Evolutionary conservation across 2,888 invertebrate species (phyloP).

Genomic region (Ormyrus pomaceus): DNA sequence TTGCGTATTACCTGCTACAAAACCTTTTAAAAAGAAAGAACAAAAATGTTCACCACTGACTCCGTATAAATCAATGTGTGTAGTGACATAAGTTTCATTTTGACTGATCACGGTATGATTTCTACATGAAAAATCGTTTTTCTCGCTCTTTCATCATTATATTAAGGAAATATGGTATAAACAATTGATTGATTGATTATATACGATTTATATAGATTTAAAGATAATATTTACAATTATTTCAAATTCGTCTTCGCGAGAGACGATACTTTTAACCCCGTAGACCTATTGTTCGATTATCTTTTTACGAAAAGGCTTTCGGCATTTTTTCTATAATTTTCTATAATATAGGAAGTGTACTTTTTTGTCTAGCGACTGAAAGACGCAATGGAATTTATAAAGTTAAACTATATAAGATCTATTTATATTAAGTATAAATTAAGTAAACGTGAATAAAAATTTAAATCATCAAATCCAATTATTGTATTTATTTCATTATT

Average conservation of each 20-base stretch:
- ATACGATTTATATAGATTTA: conserved; percentile 19
- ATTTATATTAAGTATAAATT: conserved; percentile 25
- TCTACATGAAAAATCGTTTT: not conserved
- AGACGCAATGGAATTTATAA: conserved; percentile 47
- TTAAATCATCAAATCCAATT: conserved; percentile 39
- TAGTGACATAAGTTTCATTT: not conserved
- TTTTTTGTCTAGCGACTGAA: not conserved
- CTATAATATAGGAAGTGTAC: conserved; percentile 26
- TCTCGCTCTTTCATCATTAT: conserved; percentile 8
- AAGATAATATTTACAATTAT: not conserved
- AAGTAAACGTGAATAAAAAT: conserved; percentile 53
- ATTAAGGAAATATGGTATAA: conserved; percentile 12
- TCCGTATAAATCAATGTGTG: conserved; percentile 11
- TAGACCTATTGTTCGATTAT: not conserved
- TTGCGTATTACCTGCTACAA: conserved; percentile 17
- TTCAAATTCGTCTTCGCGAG: not conserved
- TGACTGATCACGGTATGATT: conserved; percentile 7
- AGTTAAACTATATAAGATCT: conserved; percentile 43
- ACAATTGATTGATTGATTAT: conserved; percentile 6
- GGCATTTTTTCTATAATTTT: conserved; percentile 45
- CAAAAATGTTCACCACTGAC: conserved; percentile 4
- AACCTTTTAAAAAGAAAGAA: conserved; percentile 5
- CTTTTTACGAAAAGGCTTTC: conserved; percentile 20
- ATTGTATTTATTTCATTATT: not conserved
- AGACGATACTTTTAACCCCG: conserved; percentile 15